These are phyloP conservation scores for Aurelia aurita DNA, from an alignment of 30 jellyfish, hydroid and myxozoan species.

Conservation along the genomic window DNA sequence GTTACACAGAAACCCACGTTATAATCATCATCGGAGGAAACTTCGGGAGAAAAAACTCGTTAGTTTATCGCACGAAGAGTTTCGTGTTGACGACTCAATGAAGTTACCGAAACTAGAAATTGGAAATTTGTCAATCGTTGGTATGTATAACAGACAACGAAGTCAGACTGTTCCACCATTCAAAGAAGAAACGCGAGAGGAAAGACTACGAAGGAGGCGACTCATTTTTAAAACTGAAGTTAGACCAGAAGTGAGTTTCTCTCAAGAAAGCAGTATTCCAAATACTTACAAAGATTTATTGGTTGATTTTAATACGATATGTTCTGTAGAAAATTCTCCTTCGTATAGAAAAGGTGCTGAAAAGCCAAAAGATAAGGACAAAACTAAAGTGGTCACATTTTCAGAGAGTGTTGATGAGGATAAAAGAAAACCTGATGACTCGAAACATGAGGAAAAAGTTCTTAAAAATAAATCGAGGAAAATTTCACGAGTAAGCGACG, in stretches of 20 bases:
- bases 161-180: conserved; percentile 42
- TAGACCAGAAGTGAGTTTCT: neutral
- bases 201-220: neutral
- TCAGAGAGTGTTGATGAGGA: conserved; percentile 28
- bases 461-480: conserved; percentile 2
- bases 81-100: neutral
- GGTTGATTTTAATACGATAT: conserved; percentile 41
- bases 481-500: neutral
- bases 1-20: neutral
- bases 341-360: conserved; percentile 46
- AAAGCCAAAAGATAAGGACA: conserved; percentile 25
- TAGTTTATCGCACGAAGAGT: conserved; percentile 27
- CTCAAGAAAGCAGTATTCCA: conserved; percentile 1
- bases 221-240: neutral
- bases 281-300: conserved; percentile 41
- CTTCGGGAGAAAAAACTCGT: neutral
- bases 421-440: neutral
- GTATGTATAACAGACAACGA: conserved; percentile 21
- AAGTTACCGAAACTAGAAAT: conserved; percentile 26
- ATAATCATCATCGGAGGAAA: neutral
- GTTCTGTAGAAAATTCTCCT: conserved; percentile 32
- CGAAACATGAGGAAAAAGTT: conserved; percentile 25
- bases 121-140: conserved; percentile 24
- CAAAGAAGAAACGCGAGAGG: neutral
- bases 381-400: conserved; percentile 45